Base-by-base conservation (phyloP, 1,140 invertebrate species). In the Drosophila subobscura region DNA sequence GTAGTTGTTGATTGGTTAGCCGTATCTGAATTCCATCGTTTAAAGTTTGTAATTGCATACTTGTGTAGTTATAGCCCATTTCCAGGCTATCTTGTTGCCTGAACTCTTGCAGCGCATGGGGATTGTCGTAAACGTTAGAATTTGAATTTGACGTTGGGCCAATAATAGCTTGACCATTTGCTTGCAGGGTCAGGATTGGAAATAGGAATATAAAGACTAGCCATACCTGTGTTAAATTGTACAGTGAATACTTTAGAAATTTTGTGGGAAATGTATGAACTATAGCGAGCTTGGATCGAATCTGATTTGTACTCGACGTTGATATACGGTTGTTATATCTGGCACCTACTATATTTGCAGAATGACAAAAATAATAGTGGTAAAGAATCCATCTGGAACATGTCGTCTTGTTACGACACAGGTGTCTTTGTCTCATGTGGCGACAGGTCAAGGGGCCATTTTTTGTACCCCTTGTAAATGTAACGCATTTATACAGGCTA, bases 131-230 rank as follows among this genome's bases (percentile, higher is more conserved):
- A 25, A 8, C 16, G 54, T 42, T 60, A 41, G 12, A 14, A 14
- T 46, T 76, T 56, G 27, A 58, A 25, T 41, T 81, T 61, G 49
- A 57, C 46, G 56, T 64, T 63, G 58, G 64, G 40, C 12, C 27
- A 41, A 27, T 14, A 7, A 66, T 23, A 49, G 50, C 52, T 49
- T 86, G 50, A 10, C 67, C 59, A 45, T 46, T 71, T 16, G 58
- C 65, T 57, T 68, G 41, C 12, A 27, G 50, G 7, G 72, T 57
- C 33, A 81, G 58, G 37, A 73, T 78, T 52, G 74, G 58, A 52
- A 78, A 37, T 14, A 88, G 37, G 25, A 88, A 61, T 7, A 83
- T 4, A 29, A 76, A 50, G 14, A 83, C 22, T 29, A 88, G 14
- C 67, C 83, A 86, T 59, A 79, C 33, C 49, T 46, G 44, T n/a